Conservation (phyloP, 2,113 vertebrate species). For the Leucopsar rothschildi region DNA sequence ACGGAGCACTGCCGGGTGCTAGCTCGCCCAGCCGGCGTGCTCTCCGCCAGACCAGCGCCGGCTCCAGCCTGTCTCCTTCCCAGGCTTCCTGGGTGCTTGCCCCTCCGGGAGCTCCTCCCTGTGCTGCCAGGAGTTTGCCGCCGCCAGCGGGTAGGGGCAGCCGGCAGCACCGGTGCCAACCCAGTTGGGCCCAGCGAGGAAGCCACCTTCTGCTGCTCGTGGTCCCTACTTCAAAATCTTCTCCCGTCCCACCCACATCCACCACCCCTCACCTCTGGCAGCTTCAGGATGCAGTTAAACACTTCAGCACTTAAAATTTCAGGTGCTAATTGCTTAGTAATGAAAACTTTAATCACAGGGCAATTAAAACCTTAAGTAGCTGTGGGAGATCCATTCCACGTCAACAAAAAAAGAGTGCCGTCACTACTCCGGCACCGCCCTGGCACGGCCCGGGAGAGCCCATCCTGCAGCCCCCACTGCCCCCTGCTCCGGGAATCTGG, state of each 20-base stretch:
- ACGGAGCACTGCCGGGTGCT: background rate
- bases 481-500: background rate
- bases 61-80: slow-evolving; percentile 54
- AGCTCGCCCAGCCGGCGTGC: background rate
- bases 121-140: background rate
- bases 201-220: background rate
- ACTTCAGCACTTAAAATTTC: slow-evolving; percentile 66
- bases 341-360: slow-evolving; percentile 70
- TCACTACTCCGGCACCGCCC: background rate
- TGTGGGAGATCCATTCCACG: slow-evolving; percentile 63
- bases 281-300: slow-evolving; percentile 59
- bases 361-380: slow-evolving; percentile 66
- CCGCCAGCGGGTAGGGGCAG: accelerated
- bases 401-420: slow-evolving; percentile 32
- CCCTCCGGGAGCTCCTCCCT: background rate
- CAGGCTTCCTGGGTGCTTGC: background rate
- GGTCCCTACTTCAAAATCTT: background rate
- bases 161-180: background rate
- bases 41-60: background rate
- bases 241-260: slow-evolving; percentile 29
- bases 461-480: background rate
- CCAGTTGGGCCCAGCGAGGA: background rate
- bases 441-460: background rate
- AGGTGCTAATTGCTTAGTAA: slow-evolving; percentile 69
- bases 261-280: slow-evolving; percentile 44